Conservation (phyloP, 2,888 invertebrate genomes). For the Ectemnius lituratus region DNA sequence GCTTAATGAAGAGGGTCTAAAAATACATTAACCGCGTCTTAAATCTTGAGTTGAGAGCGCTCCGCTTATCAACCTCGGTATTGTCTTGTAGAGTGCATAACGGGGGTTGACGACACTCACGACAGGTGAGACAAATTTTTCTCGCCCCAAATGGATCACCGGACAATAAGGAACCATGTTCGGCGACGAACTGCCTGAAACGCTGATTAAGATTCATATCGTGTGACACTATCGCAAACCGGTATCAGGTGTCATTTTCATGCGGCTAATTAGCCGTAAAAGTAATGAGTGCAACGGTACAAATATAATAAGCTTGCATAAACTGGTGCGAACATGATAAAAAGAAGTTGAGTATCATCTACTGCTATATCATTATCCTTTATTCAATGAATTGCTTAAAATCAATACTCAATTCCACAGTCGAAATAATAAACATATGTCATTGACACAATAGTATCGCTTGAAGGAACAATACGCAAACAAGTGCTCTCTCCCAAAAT, state of each 20-base stretch:
- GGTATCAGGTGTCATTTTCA: constrained; percentile 11
- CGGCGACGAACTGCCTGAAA: constrained; percentile 21
- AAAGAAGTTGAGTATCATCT: too few relatives aligned
- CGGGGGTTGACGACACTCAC: constrained; percentile 26
- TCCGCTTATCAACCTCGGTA: not conserved
- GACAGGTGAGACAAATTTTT: constrained; percentile 23
- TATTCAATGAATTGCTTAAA: too few relatives aligned
- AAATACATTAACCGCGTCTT: too few relatives aligned
- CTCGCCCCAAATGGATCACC: constrained; percentile 24
- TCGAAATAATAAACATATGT: too few relatives aligned
- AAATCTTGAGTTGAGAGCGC: too few relatives aligned
- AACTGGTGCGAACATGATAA: too few relatives aligned
- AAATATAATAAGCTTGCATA: not conserved
- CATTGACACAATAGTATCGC: too few relatives aligned
- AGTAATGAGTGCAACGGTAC: not conserved
- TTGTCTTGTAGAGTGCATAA: constrained; percentile 25
- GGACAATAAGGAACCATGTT: constrained; percentile 27
- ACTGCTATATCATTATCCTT: too few relatives aligned
- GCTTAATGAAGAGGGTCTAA: not conserved
- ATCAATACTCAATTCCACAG: too few relatives aligned
- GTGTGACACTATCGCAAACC: constrained; percentile 20
- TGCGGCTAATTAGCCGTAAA: not conserved
- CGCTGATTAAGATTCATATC: constrained; percentile 40
- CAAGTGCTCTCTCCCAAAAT: too few relatives aligned
- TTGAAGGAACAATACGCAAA: too few relatives aligned